Percentiles rank a stretch among this genome's conserved stretches.
phyloP scores from a whole-genome alignment of 37 sponge, comb jelly and placozoan genomes.

The Petrosia ficiformis region DNA sequence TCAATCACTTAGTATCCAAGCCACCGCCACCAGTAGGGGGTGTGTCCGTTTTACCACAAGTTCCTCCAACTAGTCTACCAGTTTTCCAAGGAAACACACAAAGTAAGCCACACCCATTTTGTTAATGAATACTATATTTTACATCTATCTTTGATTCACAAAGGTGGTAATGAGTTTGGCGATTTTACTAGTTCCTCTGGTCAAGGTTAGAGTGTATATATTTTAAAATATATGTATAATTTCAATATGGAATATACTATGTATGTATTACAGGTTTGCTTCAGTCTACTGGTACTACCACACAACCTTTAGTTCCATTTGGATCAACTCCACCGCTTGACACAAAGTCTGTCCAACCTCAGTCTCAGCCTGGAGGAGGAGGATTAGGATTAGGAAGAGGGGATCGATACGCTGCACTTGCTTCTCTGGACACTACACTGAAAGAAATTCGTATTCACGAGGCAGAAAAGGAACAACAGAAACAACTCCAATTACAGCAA shows the following conservation, averaged over 20 bases:
- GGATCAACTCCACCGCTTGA: constrained; percentile 5
- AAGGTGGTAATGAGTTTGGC: too few species aligned
- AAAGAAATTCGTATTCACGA: constrained; percentile 50
- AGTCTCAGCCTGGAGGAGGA: not conserved
- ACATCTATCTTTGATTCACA: too few species aligned
- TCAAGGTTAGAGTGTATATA: too few species aligned
- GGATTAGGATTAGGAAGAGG: not conserved
- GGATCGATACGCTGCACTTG: constrained; percentile 71
- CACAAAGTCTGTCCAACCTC: not conserved
- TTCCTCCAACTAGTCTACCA: constrained; percentile 1
- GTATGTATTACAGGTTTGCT: too few species aligned
- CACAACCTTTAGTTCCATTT: too few species aligned
- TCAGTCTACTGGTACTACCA: too few species aligned
- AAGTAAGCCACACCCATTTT: too few species aligned
- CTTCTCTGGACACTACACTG: constrained; percentile 48
- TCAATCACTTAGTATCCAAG: constrained; percentile 18
- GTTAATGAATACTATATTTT: too few species aligned
- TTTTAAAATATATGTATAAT: too few species aligned
- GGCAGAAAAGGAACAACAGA: constrained; percentile 18
- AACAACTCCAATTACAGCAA: constrained; percentile 4
- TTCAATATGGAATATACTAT: too few species aligned
- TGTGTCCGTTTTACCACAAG: constrained; percentile 20
- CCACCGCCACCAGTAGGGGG: constrained; percentile 30
- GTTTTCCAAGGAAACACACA: not conserved
- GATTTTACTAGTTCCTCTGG: too few species aligned